These are phyloP conservation scores for Asobara japonica DNA, from an alignment of 1,140 invertebrate genomes.

Conservation along the genomic window DNA sequence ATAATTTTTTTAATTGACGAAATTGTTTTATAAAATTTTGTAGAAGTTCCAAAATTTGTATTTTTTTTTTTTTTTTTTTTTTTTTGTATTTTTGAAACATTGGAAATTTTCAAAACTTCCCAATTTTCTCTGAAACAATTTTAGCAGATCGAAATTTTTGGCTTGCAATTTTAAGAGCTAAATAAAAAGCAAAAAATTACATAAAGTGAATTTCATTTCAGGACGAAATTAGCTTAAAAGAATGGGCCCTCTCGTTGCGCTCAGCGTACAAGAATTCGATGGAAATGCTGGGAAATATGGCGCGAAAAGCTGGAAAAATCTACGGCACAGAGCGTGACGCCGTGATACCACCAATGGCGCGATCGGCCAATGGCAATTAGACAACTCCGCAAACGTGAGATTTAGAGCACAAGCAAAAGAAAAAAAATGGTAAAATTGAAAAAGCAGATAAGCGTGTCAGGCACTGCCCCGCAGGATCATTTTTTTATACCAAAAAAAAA, in stretches of 20 bases:
- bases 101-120: too few relatives aligned
- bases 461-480: conserved; percentile 59
- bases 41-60: too few relatives aligned
- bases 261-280: conserved; percentile 92
- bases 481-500: conserved; percentile 59
- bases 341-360: conserved; percentile 62
- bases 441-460: background rate
- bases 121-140: too few relatives aligned
- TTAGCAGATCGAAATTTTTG: too few relatives aligned
- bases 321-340: conserved; percentile 83
- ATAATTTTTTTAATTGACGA: too few relatives aligned
- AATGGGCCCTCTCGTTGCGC: conserved; percentile 91
- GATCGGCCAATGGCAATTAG: conserved; percentile 70
- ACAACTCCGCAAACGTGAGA: conserved; percentile 17
- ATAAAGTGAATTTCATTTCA: conserved; percentile 57
- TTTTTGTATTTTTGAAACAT: too few relatives aligned
- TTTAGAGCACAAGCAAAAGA: too few relatives aligned
- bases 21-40: too few relatives aligned
- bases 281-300: conserved; percentile 92
- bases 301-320: conserved; percentile 95
- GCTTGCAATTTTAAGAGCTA: too few relatives aligned
- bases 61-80: too few relatives aligned
- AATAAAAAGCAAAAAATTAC: background rate
- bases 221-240: conserved; percentile 95
- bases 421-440: conserved; percentile 20